Percentiles rank a stretch among this genome's conserved stretches.
phyloP scores from a whole-genome alignment of 1,140 invertebrate genomes.

The Platyscapa corneri region DNA sequence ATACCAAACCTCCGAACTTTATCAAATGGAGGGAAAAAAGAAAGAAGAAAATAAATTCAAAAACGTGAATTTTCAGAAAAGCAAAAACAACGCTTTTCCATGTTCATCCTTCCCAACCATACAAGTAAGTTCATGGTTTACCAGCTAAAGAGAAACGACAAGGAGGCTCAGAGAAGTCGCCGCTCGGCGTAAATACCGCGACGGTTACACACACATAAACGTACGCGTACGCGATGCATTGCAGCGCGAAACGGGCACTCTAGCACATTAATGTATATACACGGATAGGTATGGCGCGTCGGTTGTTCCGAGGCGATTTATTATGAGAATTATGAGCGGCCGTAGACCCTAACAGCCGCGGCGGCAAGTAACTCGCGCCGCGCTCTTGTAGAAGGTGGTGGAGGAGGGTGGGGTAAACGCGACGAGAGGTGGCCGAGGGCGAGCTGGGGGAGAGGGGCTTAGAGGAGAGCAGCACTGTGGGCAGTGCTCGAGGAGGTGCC shows the following conservation, averaged over 20 bases:
- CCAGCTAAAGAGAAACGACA: neutral
- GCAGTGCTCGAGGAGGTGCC: conserved; percentile 74
- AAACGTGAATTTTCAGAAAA: neutral
- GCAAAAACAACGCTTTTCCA: neutral
- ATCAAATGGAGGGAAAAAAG: neutral
- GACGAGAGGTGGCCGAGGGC: neutral
- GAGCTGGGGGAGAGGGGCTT: neutral
- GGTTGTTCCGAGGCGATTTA: conserved; percentile 69
- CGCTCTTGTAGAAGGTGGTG: conserved; percentile 37
- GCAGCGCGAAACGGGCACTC: neutral
- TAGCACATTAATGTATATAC: conserved; percentile 9
- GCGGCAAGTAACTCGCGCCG: conserved; percentile 58
- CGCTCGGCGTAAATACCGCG: neutral
- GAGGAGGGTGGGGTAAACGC: neutral
- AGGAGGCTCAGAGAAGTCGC: too few species aligned
- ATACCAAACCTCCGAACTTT: too few species aligned
- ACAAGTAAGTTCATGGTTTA: neutral
- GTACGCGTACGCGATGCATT: neutral
- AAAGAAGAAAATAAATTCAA: too few species aligned
- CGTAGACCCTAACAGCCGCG: conserved; percentile 59
- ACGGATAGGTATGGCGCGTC: conserved; percentile 47
- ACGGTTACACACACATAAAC: neutral
- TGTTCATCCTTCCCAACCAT: too few species aligned
- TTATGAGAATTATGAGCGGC: conserved; percentile 72
- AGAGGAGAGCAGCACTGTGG: conserved; percentile 61